Evolutionary conservation across 2,113 vertebrate species (phyloP).

Genomic region (Piaya cayana): DNA sequence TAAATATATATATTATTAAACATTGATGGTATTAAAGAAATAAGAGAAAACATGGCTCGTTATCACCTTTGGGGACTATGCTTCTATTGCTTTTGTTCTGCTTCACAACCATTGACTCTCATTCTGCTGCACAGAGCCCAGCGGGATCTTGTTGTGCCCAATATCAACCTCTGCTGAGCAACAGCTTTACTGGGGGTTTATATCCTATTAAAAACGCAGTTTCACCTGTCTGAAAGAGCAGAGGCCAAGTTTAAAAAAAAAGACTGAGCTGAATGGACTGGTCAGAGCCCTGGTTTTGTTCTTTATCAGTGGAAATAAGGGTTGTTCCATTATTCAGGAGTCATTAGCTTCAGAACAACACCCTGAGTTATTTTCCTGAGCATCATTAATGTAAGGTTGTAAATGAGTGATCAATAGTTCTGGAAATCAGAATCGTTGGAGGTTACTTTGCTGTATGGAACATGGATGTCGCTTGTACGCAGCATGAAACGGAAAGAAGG

Average conservation of each 20-base stretch:
- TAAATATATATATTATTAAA: neutral
- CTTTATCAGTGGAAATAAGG: neutral
- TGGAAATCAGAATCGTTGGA: neutral
- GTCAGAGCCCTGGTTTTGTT: neutral
- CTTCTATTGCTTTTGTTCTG: neutral
- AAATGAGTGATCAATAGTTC: neutral
- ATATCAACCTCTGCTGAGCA: neutral
- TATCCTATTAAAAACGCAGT: neutral
- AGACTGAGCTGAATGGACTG: neutral
- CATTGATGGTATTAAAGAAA: neutral
- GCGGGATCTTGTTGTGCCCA: neutral
- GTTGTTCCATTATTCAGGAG: neutral
- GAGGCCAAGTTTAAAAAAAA: too few species aligned
- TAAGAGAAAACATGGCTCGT: neutral
- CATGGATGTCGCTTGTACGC: neutral
- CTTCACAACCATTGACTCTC: neutral
- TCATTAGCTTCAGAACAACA: neutral
- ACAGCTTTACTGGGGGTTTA: neutral
- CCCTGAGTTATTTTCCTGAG: neutral
- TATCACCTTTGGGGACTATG: neutral
- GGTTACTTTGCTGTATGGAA: neutral
- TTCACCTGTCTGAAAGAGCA: neutral
- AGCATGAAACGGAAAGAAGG: neutral
- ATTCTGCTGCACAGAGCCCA: neutral
- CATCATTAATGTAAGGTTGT: neutral